Conservation (phyloP, 2,113 vertebrate species). For the Eptesicus fuscus region DNA sequence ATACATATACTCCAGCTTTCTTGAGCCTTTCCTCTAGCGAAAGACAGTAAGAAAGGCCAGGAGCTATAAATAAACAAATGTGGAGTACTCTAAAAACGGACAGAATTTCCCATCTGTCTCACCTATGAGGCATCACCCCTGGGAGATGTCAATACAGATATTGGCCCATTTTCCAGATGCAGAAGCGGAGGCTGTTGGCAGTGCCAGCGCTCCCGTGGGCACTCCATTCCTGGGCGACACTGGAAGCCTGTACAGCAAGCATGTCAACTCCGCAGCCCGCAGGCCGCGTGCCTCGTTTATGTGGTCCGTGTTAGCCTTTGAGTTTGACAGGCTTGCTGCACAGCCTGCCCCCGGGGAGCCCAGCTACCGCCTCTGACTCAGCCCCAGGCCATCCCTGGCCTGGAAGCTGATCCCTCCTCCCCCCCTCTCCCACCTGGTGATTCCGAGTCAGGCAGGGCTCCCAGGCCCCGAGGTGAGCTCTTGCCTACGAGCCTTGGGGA, state of each 20-base stretch:
- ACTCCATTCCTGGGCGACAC: too few species aligned
- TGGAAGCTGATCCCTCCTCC: background rate
- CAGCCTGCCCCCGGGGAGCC: background rate
- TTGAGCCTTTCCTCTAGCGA: background rate
- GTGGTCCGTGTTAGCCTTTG: too few species aligned
- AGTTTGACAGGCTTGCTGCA: too few species aligned
- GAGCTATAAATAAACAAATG: background rate
- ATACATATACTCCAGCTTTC: too few species aligned
- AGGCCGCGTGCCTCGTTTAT: background rate
- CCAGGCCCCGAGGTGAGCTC: background rate
- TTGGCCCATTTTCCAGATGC: background rate
- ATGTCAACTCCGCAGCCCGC: rapidly evolving
- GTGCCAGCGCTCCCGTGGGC: rapidly evolving
- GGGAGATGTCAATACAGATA: background rate
- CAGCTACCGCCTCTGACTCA: background rate
- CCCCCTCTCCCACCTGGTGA: background rate
- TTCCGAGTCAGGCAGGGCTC: background rate
- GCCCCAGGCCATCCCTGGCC: background rate
- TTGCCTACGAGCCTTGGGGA: background rate
- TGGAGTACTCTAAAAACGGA: background rate
- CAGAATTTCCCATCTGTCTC: background rate
- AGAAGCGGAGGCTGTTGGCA: background rate
- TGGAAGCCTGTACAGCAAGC: too few species aligned
- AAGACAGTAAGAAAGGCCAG: background rate
- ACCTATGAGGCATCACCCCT: background rate